Base-by-base conservation (phyloP, 2,888 invertebrate genomes). In the Melieria picta region DNA sequence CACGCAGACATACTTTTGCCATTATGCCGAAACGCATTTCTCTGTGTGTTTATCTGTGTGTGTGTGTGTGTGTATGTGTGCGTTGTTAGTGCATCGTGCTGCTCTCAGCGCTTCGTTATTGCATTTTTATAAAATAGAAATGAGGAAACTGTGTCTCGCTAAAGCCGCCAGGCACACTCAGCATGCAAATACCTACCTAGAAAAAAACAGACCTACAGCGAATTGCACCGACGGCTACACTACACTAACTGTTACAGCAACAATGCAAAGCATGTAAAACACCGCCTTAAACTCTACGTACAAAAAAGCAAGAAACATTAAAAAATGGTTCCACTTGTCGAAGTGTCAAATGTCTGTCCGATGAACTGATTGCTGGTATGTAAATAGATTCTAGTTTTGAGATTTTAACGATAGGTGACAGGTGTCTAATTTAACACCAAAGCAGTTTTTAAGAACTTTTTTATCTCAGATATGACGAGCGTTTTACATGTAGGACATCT, bases 81-180 rank as follows among this genome's bases (percentile, higher is more conserved):
- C 9, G 60, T 60, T 60, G n/a, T 50, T 2, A 7, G 45, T 60
- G 13, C 30, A 30, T 30, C 2, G 30, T 16, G 5, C 7, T 50
- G 63, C 47, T 47, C 47, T 66, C 57, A 71, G 52, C 57, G 60
- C 47, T 57, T 61, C 16, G 43, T 56, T 65, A 65, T 60, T 65
- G 65, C 57, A 72, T 65, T 69, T 71, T 69, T n/a, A 48, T 46
- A 13, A 61, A 68, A 47, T 47, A 67, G 64, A 74, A 74, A 74
- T 72, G 75, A 65, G 75, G 73, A 72, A 75, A 75, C 75, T 75
- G 72, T 76, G 75, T 74, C 75, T 72, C 69, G 56, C 63, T 55
- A 64, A 13, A 47, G 75, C 76, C 75, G 66, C 69, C 68, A 63
- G 75, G 66, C 61, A 48, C 63, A 71, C 68, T 67, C 42, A 55